Base-by-base conservation (phyloP, 2,113 vertebrate genomes). In the Stercorarius parasiticus region DNA sequence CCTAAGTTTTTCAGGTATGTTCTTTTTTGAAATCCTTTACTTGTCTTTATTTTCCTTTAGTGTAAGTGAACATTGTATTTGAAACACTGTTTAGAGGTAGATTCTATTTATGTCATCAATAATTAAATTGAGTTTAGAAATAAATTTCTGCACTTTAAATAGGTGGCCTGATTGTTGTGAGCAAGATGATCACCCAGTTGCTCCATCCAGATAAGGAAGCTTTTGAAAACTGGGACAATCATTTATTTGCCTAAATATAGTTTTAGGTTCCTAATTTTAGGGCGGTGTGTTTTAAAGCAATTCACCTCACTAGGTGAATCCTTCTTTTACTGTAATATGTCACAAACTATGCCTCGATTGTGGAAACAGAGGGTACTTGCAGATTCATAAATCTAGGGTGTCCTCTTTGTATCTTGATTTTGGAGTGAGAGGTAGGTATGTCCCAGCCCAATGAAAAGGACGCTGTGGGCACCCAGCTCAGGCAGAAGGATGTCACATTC, bases 211-310 rank as follows among this genome's bases (percentile, higher is more conserved):
- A 15, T 80, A 79, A 69, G 20, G 19, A 50, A 94, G 27, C 30
- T 73, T 90, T 32, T n/a, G 34, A 88, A 90, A 97, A 88, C 18
- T 66, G 72, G 82, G 42, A 18, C 92, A 88, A 27, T 50, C 23
- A n/a, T 82, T 86, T 83, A 81, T 53, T 72, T 88, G 38, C 81
- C 67, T 91, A 90, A 91, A 90, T 90, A 82, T n/a, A 88, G 20
- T 25, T 88, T 70, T 83, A 66, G 27, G 10, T 73, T 85, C 42
- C 45, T 92, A 83, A 80, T 94, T 92, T 93, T 77, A 81, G 52
- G 82, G 8, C 2, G 4, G 55, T 11, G 32, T 90, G 45, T 58
- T 94, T 93, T 92, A 76, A 88, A 95, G 67, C 32, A 45, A 49
- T 79, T 85, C 7, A 42, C 93, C 21, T 90, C 47, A 67, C 40